These are phyloP conservation scores for Zosterops japonicus DNA, from an alignment of 2,113 vertebrate species.

Conservation along the genomic window DNA sequence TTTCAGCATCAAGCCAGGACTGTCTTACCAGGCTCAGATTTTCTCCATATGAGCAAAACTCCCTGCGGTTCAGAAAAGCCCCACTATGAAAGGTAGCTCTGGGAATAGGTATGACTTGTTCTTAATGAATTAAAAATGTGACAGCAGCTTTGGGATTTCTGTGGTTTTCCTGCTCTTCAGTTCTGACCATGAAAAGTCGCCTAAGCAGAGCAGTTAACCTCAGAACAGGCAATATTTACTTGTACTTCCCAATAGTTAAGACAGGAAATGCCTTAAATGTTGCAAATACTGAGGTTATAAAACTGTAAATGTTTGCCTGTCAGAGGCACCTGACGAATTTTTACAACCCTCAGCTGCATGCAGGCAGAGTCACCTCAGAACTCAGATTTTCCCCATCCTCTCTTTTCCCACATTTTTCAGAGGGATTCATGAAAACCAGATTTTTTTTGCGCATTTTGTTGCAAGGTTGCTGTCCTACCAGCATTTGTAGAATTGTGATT, in stretches of 20 bases:
- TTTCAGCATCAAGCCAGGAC: not conserved
- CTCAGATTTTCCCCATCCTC: not conserved
- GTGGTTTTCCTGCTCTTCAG: not conserved
- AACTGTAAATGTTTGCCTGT: constrained; percentile 43
- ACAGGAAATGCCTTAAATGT: constrained; percentile 65
- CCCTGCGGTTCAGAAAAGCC: not conserved
- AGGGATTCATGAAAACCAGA: not conserved
- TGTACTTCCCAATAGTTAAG: constrained; percentile 40
- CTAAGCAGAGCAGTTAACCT: constrained; percentile 20
- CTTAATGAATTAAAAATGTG: constrained; percentile 44
- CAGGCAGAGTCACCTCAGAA: not conserved
- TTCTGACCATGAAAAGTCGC: constrained; percentile 24
- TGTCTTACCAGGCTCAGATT: not conserved
- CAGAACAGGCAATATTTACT: constrained; percentile 52
- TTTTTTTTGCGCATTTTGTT: not conserved
- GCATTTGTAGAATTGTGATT: not conserved
- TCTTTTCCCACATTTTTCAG: not conserved
- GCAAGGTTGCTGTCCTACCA: not conserved
- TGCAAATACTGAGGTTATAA: constrained; percentile 61
- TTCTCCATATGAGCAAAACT: not conserved
- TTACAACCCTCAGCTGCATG: not conserved
- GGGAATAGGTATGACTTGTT: not conserved
- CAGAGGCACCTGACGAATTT: constrained; percentile 31
- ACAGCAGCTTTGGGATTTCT: constrained; percentile 40
- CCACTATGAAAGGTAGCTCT: not conserved